Conservation (phyloP, 2,888 invertebrate species). For the Idaea biselata region DNA sequence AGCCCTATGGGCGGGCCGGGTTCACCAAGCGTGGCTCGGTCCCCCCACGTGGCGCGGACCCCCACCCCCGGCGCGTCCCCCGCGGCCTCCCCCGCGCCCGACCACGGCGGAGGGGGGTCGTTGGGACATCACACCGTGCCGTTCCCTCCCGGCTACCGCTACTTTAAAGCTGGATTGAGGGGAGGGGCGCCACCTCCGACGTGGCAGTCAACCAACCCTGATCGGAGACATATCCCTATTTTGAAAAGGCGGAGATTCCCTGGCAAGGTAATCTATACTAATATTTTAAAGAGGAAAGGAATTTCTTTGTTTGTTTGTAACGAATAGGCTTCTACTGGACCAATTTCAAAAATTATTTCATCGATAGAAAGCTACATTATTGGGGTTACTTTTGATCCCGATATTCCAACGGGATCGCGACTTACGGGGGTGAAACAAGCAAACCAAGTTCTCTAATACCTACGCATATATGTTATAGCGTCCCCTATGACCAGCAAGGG, state of each 20-base stretch:
- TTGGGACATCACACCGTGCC: constrained; percentile 78
- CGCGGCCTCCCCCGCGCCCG: constrained; percentile 65
- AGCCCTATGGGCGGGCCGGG: constrained; percentile 78
- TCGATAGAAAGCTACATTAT: no score
- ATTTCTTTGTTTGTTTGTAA: no score
- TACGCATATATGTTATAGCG: no score
- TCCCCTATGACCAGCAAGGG: no score
- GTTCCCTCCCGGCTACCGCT: constrained; percentile 80
- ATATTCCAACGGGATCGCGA: no score
- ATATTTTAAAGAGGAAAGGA: no score
- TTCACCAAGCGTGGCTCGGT: constrained; percentile 79
- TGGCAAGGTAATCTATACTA: constrained; percentile 33
- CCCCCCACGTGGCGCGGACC: constrained; percentile 78
- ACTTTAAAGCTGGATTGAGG: constrained; percentile 81
- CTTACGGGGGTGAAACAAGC: no score
- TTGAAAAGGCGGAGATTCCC: constrained; percentile 75
- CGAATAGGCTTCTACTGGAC: no score
- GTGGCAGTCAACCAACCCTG: constrained; percentile 74
- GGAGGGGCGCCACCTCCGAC: constrained; percentile 83
- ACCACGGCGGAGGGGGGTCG: constrained; percentile 49
- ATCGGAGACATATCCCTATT: constrained; percentile 68
- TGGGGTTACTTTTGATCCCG: no score
- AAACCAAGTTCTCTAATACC: no score
- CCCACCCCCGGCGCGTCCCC: constrained; percentile 66
- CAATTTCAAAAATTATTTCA: no score